Percentiles rank a stretch among this genome's conserved stretches.
phyloP scores from a whole-genome alignment of 2,113 vertebrate species.

The Todiramphus chloris region DNA sequence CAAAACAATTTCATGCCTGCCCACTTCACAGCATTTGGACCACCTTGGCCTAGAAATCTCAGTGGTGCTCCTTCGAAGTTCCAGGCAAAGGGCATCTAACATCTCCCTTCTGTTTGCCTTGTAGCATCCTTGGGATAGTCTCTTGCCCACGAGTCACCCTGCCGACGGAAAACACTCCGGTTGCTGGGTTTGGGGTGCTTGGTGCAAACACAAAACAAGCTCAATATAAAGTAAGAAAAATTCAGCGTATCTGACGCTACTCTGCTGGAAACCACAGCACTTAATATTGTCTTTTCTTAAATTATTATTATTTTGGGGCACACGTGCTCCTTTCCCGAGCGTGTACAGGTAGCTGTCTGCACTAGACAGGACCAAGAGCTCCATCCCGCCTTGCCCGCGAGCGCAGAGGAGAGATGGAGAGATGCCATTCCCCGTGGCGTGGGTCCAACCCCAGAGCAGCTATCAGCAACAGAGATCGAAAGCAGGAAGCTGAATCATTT shows the following conservation, averaged over 20 bases:
- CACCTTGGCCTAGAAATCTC: background rate
- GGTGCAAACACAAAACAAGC: background rate
- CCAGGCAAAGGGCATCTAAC: background rate
- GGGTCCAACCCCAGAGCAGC: background rate
- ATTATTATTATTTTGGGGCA: background rate
- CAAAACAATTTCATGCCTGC: background rate
- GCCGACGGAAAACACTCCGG: background rate
- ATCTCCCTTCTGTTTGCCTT: background rate
- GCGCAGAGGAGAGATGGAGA: background rate
- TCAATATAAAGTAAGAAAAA: background rate
- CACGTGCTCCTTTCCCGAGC: background rate
- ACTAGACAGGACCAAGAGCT: background rate
- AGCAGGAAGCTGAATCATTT: conserved; percentile 26
- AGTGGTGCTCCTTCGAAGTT: background rate
- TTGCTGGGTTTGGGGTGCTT: background rate
- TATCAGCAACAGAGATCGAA: background rate
- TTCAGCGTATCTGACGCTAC: background rate
- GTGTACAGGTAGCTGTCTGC: background rate
- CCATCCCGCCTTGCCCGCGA: background rate
- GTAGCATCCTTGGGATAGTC: background rate
- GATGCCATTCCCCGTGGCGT: background rate
- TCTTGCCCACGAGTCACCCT: background rate
- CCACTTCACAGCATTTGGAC: background rate
- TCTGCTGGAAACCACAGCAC: background rate
- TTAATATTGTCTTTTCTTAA: background rate